A percentile compares a stretch with the other conserved stretches of the same genome.
These are phyloP conservation scores for Sceliomorpha sp. DNA, from an alignment of 2,888 invertebrate species.

Conservation along the genomic window DNA sequence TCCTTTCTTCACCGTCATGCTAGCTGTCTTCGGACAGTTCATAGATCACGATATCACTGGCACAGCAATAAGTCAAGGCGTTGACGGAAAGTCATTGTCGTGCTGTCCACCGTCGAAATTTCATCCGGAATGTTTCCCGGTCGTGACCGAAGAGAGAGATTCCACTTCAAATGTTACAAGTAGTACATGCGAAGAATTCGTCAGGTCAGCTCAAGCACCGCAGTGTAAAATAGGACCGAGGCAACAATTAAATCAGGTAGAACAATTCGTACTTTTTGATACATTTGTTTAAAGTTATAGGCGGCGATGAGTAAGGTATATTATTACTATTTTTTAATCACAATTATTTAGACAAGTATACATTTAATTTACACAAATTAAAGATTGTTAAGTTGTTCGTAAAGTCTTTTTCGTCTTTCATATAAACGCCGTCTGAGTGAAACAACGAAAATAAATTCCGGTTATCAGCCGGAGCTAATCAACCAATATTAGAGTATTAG, in stretches of 20 bases:
- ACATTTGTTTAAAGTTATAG: conserved; percentile 12
- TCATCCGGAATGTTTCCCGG: conserved; percentile 92
- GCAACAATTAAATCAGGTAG: conserved; percentile 92
- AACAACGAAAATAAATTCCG: too few species aligned
- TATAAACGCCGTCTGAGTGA: too few species aligned
- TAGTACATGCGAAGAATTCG: conserved; percentile 91
- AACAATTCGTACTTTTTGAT: not conserved
- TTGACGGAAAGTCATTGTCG: conserved; percentile 86
- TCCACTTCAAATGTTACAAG: conserved; percentile 86
- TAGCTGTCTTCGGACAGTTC: conserved; percentile 94
- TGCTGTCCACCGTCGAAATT: conserved; percentile 83
- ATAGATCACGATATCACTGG: conserved; percentile 93
- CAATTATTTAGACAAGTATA: too few species aligned
- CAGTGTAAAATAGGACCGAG: conserved; percentile 89
- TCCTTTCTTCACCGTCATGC: conserved; percentile 92
- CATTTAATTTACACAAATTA: conserved; percentile 11
- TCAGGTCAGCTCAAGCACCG: conserved; percentile 89
- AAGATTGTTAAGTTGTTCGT: conserved; percentile 2
- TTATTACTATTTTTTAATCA: too few species aligned
- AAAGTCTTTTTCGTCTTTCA: too few species aligned
- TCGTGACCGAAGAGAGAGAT: conserved; percentile 85
- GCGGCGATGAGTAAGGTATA: too few species aligned
- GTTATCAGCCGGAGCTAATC: too few species aligned
- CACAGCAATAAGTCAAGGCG: conserved; percentile 88
- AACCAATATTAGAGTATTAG: too few species aligned